Conservation (phyloP, 2,888 invertebrate genomes). For the Drosophila prostipennis region DNA sequence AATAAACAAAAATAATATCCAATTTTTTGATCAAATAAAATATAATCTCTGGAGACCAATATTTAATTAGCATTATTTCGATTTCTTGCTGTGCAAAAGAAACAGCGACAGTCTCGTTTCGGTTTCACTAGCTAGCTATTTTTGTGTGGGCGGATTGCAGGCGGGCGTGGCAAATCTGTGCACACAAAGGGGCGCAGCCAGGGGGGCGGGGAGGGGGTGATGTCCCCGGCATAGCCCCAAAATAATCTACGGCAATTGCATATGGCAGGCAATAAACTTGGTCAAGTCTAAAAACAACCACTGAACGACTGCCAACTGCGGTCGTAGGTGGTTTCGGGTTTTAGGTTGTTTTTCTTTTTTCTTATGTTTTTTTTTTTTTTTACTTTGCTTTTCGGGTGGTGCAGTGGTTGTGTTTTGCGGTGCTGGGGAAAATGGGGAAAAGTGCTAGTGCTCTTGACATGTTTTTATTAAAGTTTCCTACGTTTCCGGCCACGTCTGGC, state of each 20-base stretch:
- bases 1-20: too few species aligned
- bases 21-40: too few species aligned
- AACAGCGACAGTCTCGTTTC: constrained; percentile 27
- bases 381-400: background rate
- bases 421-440: constrained; percentile 47
- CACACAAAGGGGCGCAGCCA: constrained; percentile 26
- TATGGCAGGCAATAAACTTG: constrained; percentile 81
- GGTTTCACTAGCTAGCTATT: constrained; percentile 34
- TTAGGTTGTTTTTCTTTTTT: constrained; percentile 1
- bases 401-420: constrained; percentile 34
- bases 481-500: constrained; percentile 38
- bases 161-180: constrained; percentile 45
- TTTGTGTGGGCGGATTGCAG: constrained; percentile 27
- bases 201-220: background rate
- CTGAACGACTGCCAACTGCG: constrained; percentile 42
- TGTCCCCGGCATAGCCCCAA: constrained; percentile 39
- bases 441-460: constrained; percentile 79
- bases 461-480: constrained; percentile 55
- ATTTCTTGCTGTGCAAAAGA: constrained; percentile 42
- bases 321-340: constrained; percentile 18
- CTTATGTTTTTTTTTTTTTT: background rate
- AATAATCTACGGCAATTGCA: constrained; percentile 80
- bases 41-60: too few species aligned
- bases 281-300: constrained; percentile 70
- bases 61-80: too few species aligned